Percentiles rank a stretch among this genome's conserved stretches.
Evolutionary conservation across 2,888 invertebrate species (phyloP).

Genomic region (Drosophila borborema): DNA sequence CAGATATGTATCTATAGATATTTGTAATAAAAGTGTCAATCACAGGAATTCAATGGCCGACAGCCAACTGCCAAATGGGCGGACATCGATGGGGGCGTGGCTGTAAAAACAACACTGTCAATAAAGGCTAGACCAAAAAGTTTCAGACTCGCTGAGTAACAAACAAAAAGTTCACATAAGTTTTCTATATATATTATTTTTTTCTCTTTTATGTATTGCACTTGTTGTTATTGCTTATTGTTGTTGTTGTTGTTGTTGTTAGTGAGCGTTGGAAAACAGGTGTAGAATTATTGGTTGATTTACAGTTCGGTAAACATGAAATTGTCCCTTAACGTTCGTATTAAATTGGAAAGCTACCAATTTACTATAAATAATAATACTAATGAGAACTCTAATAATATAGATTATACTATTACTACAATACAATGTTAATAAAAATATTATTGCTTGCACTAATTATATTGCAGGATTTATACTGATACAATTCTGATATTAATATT

Average conservation of each 20-base stretch:
- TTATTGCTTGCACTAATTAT: background rate
- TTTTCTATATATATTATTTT: conserved; percentile 20
- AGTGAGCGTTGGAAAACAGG: conserved; percentile 3
- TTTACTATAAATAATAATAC: too few relatives aligned
- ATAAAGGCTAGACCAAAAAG: conserved; percentile 22
- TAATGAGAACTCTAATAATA: background rate
- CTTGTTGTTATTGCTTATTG: background rate
- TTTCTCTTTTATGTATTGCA: background rate
- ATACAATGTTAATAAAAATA: background rate
- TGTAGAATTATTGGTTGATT: conserved; percentile 7
- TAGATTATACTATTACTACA: background rate
- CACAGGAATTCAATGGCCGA: conserved; percentile 40
- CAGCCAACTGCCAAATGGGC: conserved; percentile 8
- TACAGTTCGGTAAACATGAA: conserved; percentile 6
- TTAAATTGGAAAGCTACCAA: too few relatives aligned
- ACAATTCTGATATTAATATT: too few relatives aligned
- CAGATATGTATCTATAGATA: conserved; percentile 12
- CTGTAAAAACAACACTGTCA: conserved; percentile 26
- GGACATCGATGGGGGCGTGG: background rate
- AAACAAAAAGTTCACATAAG: conserved; percentile 37
- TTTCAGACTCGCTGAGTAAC: conserved; percentile 26
- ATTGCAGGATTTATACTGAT: too few relatives aligned
- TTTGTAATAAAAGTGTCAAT: conserved; percentile 72
- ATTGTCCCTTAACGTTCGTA: background rate
- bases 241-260: conserved; percentile 1